A percentile compares a stretch with the other conserved stretches of the same genome.
Evolutionary conservation across 2,113 vertebrate genomes (phyloP).

Genomic region (Rhombomys opimus): DNA sequence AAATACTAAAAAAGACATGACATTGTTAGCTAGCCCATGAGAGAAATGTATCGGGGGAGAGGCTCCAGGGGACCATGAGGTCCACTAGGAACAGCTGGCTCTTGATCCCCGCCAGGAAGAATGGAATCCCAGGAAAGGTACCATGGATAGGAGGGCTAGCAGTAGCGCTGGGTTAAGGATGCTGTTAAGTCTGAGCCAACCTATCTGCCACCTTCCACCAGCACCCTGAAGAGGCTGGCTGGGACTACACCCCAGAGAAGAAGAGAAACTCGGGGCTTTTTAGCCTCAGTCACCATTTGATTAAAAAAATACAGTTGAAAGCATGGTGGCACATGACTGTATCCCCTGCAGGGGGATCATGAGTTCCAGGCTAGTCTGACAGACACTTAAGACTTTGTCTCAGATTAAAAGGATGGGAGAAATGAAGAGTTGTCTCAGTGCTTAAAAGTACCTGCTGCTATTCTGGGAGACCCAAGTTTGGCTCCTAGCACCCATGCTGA

Average conservation of each 20-base stretch:
- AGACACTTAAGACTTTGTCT: background rate
- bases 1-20: background rate
- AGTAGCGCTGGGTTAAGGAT: background rate
- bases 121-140: background rate
- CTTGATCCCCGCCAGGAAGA: background rate
- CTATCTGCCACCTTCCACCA: background rate
- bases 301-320: background rate
- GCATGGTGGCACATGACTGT: background rate
- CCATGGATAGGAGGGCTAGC: rapidly evolving
- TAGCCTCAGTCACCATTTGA: background rate
- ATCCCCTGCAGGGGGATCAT: background rate
- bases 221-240: background rate
- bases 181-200: background rate
- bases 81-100: background rate
- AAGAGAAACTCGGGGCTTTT: background rate
- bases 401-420: background rate
- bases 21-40: background rate
- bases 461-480: background rate
- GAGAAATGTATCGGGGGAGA: background rate
- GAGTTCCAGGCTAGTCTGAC: background rate
- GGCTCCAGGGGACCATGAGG: background rate
- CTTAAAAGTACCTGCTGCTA: background rate
- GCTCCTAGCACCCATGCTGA: background rate
- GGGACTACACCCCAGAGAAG: background rate
- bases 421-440: background rate